A percentile compares a stretch with the other conserved stretches of the same genome.
Evolutionary conservation across 2,888 invertebrate genomes (phyloP).

Genomic region (Eumacrocentrus americanus): DNA sequence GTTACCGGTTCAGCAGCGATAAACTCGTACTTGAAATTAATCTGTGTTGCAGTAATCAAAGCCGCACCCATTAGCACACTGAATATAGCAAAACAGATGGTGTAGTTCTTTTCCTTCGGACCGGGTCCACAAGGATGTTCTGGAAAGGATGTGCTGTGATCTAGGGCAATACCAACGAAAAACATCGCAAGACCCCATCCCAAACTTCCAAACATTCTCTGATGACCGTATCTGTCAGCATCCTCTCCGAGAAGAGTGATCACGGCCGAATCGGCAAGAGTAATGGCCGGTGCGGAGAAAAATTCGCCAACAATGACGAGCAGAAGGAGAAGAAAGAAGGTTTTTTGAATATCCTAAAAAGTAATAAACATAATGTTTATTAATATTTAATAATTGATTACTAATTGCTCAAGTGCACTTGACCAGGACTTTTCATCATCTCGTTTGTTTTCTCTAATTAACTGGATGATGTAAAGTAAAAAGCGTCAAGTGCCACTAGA

Average conservation of each 20-base stretch:
- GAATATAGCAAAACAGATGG: slow-evolving; percentile 97
- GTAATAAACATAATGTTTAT: background rate
- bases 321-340: slow-evolving; percentile 91
- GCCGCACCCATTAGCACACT: slow-evolving; percentile 96
- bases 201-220: slow-evolving; percentile 96
- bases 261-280: slow-evolving; percentile 91
- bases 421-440: too few relatives aligned
- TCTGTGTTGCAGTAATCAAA: slow-evolving; percentile 88
- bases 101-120: slow-evolving; percentile 94
- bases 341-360: slow-evolving; percentile 85
- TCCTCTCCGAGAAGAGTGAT: slow-evolving; percentile 89
- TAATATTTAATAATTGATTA: too few relatives aligned
- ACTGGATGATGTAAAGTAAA: background rate
- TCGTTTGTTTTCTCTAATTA: too few relatives aligned
- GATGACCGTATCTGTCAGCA: slow-evolving; percentile 89
- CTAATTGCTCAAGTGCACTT: too few relatives aligned
- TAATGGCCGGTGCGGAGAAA: slow-evolving; percentile 95
- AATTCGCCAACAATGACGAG: slow-evolving; percentile 97
- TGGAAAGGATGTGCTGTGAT: slow-evolving; percentile 95
- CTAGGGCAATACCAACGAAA: slow-evolving; percentile 93
- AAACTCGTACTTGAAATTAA: slow-evolving; percentile 67
- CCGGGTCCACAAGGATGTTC: slow-evolving; percentile 91
- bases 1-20: slow-evolving; percentile 50
- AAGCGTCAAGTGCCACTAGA: slow-evolving; percentile 3
- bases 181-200: slow-evolving; percentile 99